Evolutionary conservation across 2,888 invertebrate genomes (phyloP), one percentile per base, ranked within the genome.

Genomic region (Griposia aprilina): DNA sequence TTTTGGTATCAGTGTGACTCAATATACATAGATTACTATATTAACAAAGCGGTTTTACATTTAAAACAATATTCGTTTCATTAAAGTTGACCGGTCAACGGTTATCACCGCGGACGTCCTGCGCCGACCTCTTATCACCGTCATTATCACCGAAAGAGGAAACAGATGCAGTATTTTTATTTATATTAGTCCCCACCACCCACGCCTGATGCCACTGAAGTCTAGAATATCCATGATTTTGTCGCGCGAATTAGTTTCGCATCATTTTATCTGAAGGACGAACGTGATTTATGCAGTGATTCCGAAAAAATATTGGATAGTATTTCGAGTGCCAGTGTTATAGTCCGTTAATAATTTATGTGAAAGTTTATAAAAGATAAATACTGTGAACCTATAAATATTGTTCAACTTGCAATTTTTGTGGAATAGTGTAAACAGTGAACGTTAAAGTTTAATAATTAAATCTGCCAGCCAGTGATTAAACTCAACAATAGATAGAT

Each of bases 51-150:
- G 77, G 76, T 87, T 85, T 71, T 71, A 80, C 78, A 89, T 83
- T 81, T 81, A 78, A 87, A 89, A 90, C 89, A 90, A 88, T 88
- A 88, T 88, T 87, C 88, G 91, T 90, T 88, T 92, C 85, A 88
- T 93, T 91, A 90, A 89, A 91, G 92, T 86, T 91, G 94, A 93
- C 94, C 94, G 95, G 95, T 95, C 94, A 92, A 79, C 74, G 70
- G 84, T 91, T 96, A 96, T 96, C 96, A 85, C 76, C 89, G 89
- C 95, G 96, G 96, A 97, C 93, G 90, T 97, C 96, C 96, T 96
- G 96, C 87, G 62, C 67, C 81, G 82, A 78, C 86, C 75, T 78
- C 81, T 88, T 92, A 92, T 94, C 95, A 90, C 85, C 69, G 50
- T 82, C 75, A 84, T 94, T 96, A 96, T 96, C 96, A 87, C 65